Conservation (phyloP, 2,797 vertebrate genomes). For the Lagocephalus sceleratus region DNA sequence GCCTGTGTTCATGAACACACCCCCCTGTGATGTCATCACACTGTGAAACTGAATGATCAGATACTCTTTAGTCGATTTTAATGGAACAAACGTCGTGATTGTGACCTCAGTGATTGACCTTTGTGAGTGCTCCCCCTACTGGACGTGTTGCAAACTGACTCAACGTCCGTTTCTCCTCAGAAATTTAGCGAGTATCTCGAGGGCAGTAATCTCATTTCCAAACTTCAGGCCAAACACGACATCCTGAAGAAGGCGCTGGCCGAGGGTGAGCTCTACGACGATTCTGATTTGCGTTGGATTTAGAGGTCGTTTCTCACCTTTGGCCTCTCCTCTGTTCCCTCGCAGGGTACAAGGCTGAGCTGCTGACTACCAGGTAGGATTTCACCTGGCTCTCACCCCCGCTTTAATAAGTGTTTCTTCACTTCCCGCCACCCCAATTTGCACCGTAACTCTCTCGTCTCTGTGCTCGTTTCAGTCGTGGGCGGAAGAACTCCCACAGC, state of each 20-base stretch:
- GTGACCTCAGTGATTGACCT: too few species aligned
- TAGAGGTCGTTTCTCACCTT: neutral
- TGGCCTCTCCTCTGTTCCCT: conserved; percentile 1
- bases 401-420: conserved; percentile 18
- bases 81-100: too few species aligned
- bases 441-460: conserved; percentile 17
- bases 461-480: conserved; percentile 79
- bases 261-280: conserved; percentile 70
- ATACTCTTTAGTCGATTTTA: too few species aligned
- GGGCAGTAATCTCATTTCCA: conserved; percentile 85
- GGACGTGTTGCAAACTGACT: neutral
- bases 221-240: conserved; percentile 89
- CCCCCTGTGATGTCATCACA: neutral
- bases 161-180: conserved; percentile 54
- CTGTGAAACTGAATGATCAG: too few species aligned
- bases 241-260: conserved; percentile 85
- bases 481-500: conserved; percentile 95
- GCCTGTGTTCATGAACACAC: neutral
- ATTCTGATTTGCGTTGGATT: neutral
- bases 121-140: neutral
- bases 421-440: conserved; percentile 9
- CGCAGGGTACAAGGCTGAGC: conserved; percentile 75
- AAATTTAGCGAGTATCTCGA: conserved; percentile 88
- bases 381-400: conserved; percentile 1
- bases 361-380: conserved; percentile 75